Conservation (phyloP, 2,797 vertebrate genomes). For the Agapornis canus region DNA sequence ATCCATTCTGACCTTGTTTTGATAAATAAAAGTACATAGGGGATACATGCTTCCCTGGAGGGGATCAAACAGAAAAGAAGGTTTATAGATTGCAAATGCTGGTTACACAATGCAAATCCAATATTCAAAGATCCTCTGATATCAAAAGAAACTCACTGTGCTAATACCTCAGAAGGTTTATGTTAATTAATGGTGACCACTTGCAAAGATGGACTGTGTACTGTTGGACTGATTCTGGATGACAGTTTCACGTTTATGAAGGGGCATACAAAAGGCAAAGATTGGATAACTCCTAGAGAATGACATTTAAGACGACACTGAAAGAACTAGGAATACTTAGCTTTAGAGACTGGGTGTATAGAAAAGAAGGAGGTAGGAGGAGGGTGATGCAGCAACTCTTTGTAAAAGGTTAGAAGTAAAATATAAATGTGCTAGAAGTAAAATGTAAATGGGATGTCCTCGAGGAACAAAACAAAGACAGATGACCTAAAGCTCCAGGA, state of each 20-base stretch:
- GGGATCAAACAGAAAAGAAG: neutral
- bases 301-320: neutral
- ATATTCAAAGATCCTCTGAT: neutral
- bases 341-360: neutral
- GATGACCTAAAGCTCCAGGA: neutral
- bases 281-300: neutral
- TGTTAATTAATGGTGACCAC: neutral
- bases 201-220: neutral
- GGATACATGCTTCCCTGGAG: rapidly evolving
- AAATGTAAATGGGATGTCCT: no score
- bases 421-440: neutral
- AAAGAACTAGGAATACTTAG: neutral
- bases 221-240: neutral
- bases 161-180: neutral
- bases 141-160: neutral
- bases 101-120: neutral
- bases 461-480: neutral
- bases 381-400: neutral
- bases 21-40: neutral
- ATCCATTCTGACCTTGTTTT: neutral
- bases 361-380: neutral
- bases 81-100: neutral
- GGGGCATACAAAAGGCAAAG: neutral
- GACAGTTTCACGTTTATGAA: neutral
- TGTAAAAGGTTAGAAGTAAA: neutral